Conservation (phyloP, 1,140 invertebrate species). For the Octopus bimaculoides region DNA sequence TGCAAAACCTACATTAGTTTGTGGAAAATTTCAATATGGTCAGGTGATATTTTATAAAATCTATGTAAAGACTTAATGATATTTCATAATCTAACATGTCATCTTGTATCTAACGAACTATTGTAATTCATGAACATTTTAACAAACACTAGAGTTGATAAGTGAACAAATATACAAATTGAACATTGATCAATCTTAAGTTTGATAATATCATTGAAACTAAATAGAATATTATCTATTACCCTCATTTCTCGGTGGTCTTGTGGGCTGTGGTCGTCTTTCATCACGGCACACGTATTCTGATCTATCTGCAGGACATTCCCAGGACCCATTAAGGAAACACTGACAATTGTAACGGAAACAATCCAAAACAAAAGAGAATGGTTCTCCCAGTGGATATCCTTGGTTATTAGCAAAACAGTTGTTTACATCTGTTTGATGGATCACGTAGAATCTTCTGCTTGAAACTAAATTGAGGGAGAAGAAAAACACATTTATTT, state of each 20-base stretch:
- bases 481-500: not conserved
- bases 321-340: constrained; percentile 31
- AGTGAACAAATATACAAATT: not conserved
- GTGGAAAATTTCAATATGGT: too few relatives aligned
- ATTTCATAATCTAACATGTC: not conserved
- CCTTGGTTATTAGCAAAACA: constrained; percentile 9
- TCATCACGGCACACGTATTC: constrained; percentile 16
- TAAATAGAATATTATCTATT: not conserved
- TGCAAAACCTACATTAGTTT: too few relatives aligned
- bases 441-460: not conserved
- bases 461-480: not conserved
- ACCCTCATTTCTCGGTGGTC: too few relatives aligned
- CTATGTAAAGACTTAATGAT: too few relatives aligned
- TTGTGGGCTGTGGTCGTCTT: too few relatives aligned
- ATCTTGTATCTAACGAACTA: not conserved
- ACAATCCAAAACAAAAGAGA: constrained; percentile 27
- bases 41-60: too few relatives aligned
- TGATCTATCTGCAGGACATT: constrained; percentile 27
- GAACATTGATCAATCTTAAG: not conserved
- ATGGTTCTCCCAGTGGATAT: not conserved
- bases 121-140: not conserved
- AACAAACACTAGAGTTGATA: not conserved
- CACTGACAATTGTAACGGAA: constrained; percentile 35
- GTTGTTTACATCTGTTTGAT: not conserved
- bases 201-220: not conserved